Evolutionary conservation across 2,797 vertebrate species (phyloP).

Genomic region (Myotis myotis): DNA sequence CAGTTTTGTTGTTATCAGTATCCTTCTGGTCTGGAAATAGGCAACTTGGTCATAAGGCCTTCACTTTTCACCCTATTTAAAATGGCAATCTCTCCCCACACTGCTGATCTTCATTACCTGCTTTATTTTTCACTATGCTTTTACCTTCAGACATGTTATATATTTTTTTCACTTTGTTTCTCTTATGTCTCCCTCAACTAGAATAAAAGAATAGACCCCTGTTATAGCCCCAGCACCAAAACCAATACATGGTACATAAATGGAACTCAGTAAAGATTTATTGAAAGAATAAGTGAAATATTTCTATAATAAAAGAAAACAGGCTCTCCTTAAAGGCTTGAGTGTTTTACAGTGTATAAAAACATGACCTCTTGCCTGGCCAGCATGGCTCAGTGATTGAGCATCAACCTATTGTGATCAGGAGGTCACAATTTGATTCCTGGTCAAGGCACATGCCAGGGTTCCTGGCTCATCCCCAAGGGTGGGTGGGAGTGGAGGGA

Average conservation of each 20-base stretch:
- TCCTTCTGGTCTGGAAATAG: not conserved
- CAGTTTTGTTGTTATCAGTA: not conserved
- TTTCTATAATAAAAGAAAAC: not conserved
- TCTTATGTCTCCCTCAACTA: not conserved
- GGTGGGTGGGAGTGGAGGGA: too few relatives aligned
- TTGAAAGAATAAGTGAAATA: constrained; percentile 6
- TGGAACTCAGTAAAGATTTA: constrained; percentile 12
- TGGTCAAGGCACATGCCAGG: not conserved
- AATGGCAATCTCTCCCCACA: not conserved
- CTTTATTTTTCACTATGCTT: not conserved
- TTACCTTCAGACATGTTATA: not conserved
- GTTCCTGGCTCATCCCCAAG: not conserved
- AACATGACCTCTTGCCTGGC: too few relatives aligned
- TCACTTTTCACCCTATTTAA: not conserved
- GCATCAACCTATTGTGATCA: too few relatives aligned
- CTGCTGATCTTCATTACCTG: not conserved
- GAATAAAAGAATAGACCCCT: not conserved
- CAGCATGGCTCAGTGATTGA: too few relatives aligned
- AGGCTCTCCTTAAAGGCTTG: not conserved
- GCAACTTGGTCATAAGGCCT: not conserved
- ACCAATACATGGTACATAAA: not conserved
- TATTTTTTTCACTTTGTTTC: not conserved
- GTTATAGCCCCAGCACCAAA: not conserved
- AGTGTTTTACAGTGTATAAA: not conserved
- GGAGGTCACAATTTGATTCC: not conserved